These are phyloP conservation scores for Typhlichthys subterraneus DNA, from an alignment of 2,797 vertebrate genomes.

Conservation along the genomic window DNA sequence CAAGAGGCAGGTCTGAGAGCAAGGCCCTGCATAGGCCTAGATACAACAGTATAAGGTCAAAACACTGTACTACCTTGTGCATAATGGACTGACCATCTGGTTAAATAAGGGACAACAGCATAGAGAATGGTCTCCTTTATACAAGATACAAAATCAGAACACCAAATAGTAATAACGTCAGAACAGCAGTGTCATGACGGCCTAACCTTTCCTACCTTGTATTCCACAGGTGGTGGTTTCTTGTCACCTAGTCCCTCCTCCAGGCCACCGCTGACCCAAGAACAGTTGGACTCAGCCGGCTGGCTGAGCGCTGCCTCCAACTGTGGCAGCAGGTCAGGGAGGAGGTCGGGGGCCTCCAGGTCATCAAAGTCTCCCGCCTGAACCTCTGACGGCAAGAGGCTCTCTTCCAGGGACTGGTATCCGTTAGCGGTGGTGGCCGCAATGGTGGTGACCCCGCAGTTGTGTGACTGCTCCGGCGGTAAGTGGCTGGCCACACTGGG, in stretches of 20 bases:
- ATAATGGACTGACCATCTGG: neutral
- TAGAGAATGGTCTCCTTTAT: neutral
- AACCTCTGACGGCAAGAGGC: slow-evolving; percentile 83
- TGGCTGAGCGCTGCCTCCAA: slow-evolving; percentile 90
- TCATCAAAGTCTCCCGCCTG: slow-evolving; percentile 85
- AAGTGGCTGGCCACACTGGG: slow-evolving; percentile 73
- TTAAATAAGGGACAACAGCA: neutral
- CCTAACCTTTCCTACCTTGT: slow-evolving; percentile 66
- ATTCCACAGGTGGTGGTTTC: slow-evolving; percentile 52
- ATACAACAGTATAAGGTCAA: neutral
- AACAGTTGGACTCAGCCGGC: slow-evolving; percentile 74
- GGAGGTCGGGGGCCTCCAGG: slow-evolving; percentile 88
- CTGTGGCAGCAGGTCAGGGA: slow-evolving; percentile 91
- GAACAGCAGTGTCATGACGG: neutral
- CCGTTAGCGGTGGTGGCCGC: slow-evolving; percentile 75
- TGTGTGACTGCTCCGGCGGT: slow-evolving; percentile 82
- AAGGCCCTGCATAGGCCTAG: no score
- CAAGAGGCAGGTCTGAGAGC: neutral
- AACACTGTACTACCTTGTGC: neutral
- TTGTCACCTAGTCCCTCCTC: slow-evolving; percentile 42
- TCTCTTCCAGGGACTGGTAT: slow-evolving; percentile 87
- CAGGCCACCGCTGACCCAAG: slow-evolving; percentile 68
- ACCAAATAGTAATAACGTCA: neutral
- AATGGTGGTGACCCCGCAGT: slow-evolving; percentile 77
- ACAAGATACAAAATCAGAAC: neutral